phyloP scores from a whole-genome alignment of 1,140 invertebrate species.

The Penaeus chinensis region DNA sequence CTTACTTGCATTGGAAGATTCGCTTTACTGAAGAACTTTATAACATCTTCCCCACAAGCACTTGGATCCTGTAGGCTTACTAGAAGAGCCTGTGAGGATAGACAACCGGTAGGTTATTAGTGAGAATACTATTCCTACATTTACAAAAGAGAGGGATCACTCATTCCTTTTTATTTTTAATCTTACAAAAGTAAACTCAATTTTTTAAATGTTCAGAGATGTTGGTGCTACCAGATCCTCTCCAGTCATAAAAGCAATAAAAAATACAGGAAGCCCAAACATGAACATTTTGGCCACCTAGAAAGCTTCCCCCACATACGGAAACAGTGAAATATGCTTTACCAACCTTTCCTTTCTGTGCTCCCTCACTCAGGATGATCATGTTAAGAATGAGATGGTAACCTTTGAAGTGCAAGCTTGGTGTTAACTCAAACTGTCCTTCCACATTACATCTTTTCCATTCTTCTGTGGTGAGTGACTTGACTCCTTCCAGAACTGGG shows the following conservation, averaged over 20 bases:
- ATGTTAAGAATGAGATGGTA: slow-evolving; percentile 35
- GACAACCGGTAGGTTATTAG: too few relatives aligned
- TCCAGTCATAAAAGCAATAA: too few relatives aligned
- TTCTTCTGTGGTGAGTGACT: slow-evolving; percentile 32
- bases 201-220: too few relatives aligned
- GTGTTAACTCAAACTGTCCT: slow-evolving; percentile 41
- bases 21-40: slow-evolving; percentile 30
- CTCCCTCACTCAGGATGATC: slow-evolving; percentile 52
- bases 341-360: slow-evolving; percentile 26
- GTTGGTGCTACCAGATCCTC: too few relatives aligned
- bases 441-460: slow-evolving; percentile 42
- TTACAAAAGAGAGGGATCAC: too few relatives aligned
- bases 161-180: too few relatives aligned
- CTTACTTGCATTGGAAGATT: slow-evolving; percentile 27
- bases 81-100: slow-evolving; percentile 20
- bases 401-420: slow-evolving; percentile 33
- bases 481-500: slow-evolving; percentile 26
- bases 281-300: too few relatives aligned
- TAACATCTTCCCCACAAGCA: slow-evolving; percentile 41
- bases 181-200: too few relatives aligned
- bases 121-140: too few relatives aligned
- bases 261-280: too few relatives aligned
- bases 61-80: slow-evolving; percentile 33
- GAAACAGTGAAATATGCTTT: background rate
- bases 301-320: background rate